Conservation (phyloP, 2,113 vertebrate genomes). For the Recurvirostra avosetta region DNA sequence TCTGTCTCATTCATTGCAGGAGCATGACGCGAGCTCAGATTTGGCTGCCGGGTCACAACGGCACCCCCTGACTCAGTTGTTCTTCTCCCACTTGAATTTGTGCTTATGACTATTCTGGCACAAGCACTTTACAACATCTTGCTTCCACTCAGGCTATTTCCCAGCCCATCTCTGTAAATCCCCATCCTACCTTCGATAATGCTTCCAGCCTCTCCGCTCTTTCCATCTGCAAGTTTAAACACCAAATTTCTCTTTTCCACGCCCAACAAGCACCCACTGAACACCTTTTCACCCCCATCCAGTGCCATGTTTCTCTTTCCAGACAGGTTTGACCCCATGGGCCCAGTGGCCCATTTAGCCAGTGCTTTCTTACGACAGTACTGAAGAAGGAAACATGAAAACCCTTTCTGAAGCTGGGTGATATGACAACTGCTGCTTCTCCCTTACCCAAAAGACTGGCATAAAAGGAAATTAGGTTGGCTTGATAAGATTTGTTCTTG, state of each 20-base stretch:
- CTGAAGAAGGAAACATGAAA: not conserved
- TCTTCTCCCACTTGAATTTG: not conserved
- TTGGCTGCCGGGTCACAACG: not conserved
- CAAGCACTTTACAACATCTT: not conserved
- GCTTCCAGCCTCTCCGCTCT: not conserved
- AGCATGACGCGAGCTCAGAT: not conserved
- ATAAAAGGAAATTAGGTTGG: conserved; percentile 50
- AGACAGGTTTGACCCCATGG: not conserved
- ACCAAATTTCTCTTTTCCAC: not conserved
- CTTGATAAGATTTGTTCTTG: conserved; percentile 38
- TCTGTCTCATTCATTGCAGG: not conserved
- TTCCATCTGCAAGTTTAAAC: not conserved
- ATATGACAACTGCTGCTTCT: not conserved
- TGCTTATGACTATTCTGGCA: not conserved
- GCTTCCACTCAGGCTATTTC: not conserved
- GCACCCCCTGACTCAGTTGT: not conserved
- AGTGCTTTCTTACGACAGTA: not conserved
- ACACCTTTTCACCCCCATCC: not conserved
- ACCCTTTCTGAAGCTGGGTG: not conserved
- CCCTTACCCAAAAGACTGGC: not conserved
- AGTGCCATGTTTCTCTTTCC: not conserved
- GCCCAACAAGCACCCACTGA: not conserved
- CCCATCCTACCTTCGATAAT: not conserved
- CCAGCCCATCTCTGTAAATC: not conserved
- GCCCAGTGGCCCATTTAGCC: not conserved